These are phyloP conservation scores for Heliconius hortense DNA, from an alignment of 2,888 invertebrate genomes.

Conservation along the genomic window DNA sequence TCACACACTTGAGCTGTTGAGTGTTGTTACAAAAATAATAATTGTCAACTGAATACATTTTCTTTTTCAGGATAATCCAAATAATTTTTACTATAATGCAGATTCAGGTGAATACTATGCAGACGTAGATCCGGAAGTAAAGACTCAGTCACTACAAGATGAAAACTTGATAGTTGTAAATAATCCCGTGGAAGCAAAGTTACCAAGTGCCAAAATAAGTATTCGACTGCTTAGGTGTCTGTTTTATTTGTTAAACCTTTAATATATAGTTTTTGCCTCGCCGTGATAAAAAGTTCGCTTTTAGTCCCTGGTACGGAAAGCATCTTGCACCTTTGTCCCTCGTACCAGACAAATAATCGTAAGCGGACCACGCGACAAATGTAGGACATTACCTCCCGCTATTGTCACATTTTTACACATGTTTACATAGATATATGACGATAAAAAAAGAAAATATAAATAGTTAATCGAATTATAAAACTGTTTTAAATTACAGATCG, in stretches of 20 bases:
- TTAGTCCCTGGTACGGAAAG: too few species aligned
- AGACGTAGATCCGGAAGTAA: slow-evolving; percentile 17
- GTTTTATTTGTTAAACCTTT: neutral
- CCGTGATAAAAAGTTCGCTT: too few species aligned
- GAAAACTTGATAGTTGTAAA: slow-evolving; percentile 52
- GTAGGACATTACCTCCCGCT: too few species aligned
- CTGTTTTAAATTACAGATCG: slow-evolving; percentile 42
- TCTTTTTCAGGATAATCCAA: slow-evolving; percentile 41
- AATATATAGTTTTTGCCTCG: neutral
- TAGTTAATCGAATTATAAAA: neutral
- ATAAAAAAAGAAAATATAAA: neutral
- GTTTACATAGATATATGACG: neutral
- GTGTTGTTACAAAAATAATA: too few species aligned
- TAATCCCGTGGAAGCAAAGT: slow-evolving; percentile 64
- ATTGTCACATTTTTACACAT: too few species aligned
- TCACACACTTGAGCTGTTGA: too few species aligned
- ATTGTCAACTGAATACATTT: neutral
- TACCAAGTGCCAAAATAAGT: slow-evolving; percentile 59
- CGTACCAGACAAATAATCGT: too few species aligned
- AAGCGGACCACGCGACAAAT: too few species aligned
- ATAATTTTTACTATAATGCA: slow-evolving; percentile 54
- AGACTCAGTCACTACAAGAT: slow-evolving; percentile 30
- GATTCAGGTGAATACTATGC: slow-evolving; percentile 42
- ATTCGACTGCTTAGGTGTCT: slow-evolving; percentile 54
- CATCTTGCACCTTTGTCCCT: too few species aligned